phyloP scores from a whole-genome alignment of 1,140 invertebrate species.

The Euwallacea similis region DNA sequence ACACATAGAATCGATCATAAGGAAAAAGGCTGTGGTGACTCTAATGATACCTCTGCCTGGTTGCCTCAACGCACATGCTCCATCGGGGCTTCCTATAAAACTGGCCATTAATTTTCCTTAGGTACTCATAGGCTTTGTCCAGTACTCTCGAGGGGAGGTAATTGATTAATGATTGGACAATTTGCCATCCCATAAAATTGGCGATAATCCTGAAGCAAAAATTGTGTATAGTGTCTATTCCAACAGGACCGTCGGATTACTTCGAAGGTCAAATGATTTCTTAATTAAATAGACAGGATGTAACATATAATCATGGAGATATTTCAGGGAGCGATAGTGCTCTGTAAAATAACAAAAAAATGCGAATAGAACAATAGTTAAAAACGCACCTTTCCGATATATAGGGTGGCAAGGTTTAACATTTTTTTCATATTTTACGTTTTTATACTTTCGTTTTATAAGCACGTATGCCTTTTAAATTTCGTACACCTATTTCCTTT shows the following conservation, averaged over 20 bases:
- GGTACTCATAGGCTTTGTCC: conserved; percentile 39
- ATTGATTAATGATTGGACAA: conserved; percentile 43
- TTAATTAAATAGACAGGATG: background rate
- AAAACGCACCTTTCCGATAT: background rate
- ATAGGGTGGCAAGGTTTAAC: background rate
- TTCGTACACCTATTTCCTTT: too few relatives aligned
- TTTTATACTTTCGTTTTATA: too few relatives aligned
- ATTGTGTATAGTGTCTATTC: background rate
- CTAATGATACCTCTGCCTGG: conserved; percentile 39
- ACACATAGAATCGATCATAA: background rate
- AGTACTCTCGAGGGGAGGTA: conserved; percentile 42
- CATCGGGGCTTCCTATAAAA: conserved; percentile 38
- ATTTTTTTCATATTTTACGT: too few relatives aligned
- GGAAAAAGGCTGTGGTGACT: background rate
- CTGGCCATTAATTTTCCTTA: conserved; percentile 37
- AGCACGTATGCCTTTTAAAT: too few relatives aligned
- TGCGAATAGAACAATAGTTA: too few relatives aligned
- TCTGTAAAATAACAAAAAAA: too few relatives aligned
- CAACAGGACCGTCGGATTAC: background rate
- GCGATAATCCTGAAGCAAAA: conserved; percentile 39
- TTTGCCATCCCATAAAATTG: conserved; percentile 48
- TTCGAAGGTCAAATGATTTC: background rate
- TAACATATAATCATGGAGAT: background rate
- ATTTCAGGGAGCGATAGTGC: too few relatives aligned
- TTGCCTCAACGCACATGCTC: conserved; percentile 38